These are phyloP conservation scores for Mobula birostris DNA, from an alignment of 2,113 vertebrate species.

Conservation along the genomic window DNA sequence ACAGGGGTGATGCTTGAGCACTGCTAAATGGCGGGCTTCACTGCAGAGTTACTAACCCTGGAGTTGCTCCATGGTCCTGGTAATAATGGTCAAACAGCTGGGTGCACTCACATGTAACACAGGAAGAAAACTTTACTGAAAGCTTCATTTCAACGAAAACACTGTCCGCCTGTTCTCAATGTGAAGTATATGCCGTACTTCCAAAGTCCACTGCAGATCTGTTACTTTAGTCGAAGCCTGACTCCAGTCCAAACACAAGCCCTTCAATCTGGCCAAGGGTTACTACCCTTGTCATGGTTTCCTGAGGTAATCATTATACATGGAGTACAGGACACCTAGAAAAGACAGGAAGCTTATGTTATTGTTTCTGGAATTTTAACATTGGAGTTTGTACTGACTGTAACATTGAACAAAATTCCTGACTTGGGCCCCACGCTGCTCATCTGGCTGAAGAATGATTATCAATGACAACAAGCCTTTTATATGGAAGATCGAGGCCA, in stretches of 20 bases:
- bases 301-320: slow-evolving; percentile 51
- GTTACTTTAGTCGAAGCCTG: neutral
- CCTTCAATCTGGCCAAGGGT: neutral
- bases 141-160: neutral
- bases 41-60: neutral
- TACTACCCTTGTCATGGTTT: neutral
- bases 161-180: neutral
- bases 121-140: neutral
- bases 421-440: neutral
- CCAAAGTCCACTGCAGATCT: neutral
- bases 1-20: neutral
- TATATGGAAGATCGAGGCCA: too few relatives aligned
- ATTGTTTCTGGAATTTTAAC: neutral
- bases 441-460: too few relatives aligned
- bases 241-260: neutral
- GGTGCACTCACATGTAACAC: neutral
- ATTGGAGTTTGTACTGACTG: neutral
- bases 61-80: neutral
- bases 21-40: neutral
- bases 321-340: slow-evolving; percentile 51
- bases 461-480: too few relatives aligned
- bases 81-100: neutral
- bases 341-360: slow-evolving; percentile 26
- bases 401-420: neutral
- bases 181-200: neutral